Conservation (phyloP, 2,113 vertebrate genomes). For the Canis aureus region DNA sequence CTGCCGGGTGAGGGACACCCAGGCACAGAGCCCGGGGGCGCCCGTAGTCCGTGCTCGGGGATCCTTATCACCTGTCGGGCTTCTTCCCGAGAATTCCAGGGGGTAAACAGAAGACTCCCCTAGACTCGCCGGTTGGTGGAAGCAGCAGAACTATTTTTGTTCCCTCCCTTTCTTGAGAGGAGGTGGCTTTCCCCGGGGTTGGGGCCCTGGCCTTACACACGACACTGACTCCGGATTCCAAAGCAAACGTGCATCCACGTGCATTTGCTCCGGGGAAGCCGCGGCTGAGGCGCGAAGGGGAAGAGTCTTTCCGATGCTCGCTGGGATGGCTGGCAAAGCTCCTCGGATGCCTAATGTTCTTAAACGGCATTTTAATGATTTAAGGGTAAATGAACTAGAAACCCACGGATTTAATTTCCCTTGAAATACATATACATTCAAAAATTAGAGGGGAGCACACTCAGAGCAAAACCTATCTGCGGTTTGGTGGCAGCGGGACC, state of each 20-base stretch:
- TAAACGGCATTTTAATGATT: conserved; percentile 81
- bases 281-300: neutral
- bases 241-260: neutral
- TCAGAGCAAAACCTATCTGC: conserved; percentile 61
- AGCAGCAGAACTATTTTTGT: neutral
- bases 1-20: neutral
- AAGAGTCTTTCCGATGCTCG: conserved; percentile 42
- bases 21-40: rapidly evolving
- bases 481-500: neutral
- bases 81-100: neutral
- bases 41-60: rapidly evolving
- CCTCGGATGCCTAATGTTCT: conserved; percentile 73
- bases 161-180: neutral
- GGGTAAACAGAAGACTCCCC: neutral
- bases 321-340: conserved; percentile 13
- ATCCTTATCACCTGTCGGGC: neutral
- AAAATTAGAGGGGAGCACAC: conserved; percentile 65
- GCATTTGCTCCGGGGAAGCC: conserved; percentile 35
- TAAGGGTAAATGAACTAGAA: conserved; percentile 80
- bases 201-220: neutral
- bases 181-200: neutral
- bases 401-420: conserved; percentile 80
- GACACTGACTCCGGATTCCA: neutral
- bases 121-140: neutral
- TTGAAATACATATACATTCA: conserved; percentile 81